phyloP scores from a whole-genome alignment of 2,113 vertebrate species.

The Smithornis capensis region DNA sequence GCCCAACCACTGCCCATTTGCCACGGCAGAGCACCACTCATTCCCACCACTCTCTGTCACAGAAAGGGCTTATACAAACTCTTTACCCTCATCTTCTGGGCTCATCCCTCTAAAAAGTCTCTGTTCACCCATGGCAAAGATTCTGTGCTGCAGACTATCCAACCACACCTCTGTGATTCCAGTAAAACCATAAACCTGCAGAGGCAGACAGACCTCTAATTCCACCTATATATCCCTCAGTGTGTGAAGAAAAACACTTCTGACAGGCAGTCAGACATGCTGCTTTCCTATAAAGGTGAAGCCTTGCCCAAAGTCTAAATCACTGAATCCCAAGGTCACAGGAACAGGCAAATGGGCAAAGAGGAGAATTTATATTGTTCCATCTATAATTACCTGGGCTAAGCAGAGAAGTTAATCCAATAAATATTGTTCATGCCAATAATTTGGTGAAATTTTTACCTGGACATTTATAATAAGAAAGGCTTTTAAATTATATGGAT shows the following conservation, averaged over 20 bases:
- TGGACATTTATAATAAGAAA: neutral
- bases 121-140: accelerated
- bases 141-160: neutral
- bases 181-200: neutral
- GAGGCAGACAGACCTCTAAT: neutral
- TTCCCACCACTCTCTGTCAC: neutral
- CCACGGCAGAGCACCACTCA: neutral
- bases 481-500: neutral
- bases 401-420: neutral
- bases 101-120: neutral
- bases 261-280: neutral
- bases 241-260: neutral
- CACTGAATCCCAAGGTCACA: neutral
- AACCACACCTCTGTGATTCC: neutral
- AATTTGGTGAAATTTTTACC: neutral
- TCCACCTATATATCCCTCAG: neutral
- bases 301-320: neutral
- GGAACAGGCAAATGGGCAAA: neutral
- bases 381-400: neutral
- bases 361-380: neutral
- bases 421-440: neutral
- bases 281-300: neutral
- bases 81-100: neutral
- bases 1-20: accelerated
- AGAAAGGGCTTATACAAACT: neutral